These are phyloP conservation scores for Ennomos erosarius DNA, from an alignment of 2,888 invertebrate genomes.

Conservation along the genomic window DNA sequence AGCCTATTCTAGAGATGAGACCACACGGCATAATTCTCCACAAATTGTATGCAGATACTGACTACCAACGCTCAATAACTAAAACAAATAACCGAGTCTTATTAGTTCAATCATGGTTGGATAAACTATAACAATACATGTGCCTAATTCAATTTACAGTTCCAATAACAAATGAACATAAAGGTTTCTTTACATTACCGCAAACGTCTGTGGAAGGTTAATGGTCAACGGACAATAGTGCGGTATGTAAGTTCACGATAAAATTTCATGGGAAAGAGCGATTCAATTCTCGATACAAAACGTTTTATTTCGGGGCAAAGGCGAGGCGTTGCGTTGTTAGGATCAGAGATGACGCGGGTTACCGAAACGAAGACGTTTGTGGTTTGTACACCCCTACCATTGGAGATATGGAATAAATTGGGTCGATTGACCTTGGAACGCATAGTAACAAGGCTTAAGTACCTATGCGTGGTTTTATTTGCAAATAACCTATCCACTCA, in stretches of 20 bases:
- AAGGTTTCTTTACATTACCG: conserved; percentile 23
- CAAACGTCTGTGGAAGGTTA: conserved; percentile 4
- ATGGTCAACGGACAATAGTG: conserved; percentile 8
- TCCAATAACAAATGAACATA: conserved; percentile 20
- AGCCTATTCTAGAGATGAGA: no score
- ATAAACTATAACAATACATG: no score
- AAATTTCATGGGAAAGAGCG: conserved; percentile 52
- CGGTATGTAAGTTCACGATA: conserved; percentile 36
- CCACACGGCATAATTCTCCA: no score
- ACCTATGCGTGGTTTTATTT: no score
- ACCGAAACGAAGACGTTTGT: conserved; percentile 54
- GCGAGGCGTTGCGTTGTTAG: conserved; percentile 66
- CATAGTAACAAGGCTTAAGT: no score
- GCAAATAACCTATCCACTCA: no score
- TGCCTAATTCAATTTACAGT: conserved; percentile 18
- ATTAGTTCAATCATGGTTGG: no score
- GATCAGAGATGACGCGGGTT: conserved; percentile 66
- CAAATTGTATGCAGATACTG: no score
- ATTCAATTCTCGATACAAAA: conserved; percentile 79
- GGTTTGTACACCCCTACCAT: conserved; percentile 46
- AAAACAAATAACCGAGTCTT: no score
- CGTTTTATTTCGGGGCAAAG: conserved; percentile 70
- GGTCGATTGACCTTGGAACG: no score
- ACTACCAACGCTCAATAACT: no score
- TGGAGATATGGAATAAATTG: no score